phyloP scores from a whole-genome alignment of 2,888 invertebrate species.

The Latrodectus hesperus region DNA sequence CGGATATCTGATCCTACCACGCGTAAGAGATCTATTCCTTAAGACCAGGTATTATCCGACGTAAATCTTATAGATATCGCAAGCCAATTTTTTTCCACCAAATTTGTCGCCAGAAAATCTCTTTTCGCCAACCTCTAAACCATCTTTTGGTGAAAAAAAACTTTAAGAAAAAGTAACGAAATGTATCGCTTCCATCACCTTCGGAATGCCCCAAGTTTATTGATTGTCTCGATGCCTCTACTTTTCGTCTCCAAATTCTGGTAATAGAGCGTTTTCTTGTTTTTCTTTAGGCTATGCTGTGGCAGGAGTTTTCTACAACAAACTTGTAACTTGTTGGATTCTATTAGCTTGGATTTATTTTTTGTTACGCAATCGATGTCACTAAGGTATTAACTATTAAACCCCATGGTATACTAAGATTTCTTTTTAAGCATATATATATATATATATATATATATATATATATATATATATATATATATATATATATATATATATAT shows the following conservation, averaged over 20 bases:
- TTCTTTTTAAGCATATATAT: too few species aligned
- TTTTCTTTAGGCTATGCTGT: neutral
- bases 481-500: too few species aligned
- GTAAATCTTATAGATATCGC: conserved; percentile 44
- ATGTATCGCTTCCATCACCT: conserved; percentile 15
- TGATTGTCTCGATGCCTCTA: conserved; percentile 40
- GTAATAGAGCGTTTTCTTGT: conserved; percentile 9
- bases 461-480: too few species aligned
- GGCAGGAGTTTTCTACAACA: neutral
- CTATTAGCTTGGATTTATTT: neutral
- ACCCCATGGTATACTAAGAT: too few species aligned
- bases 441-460: too few species aligned
- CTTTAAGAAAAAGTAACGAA: conserved; percentile 27
- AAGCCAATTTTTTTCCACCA: conserved; percentile 38
- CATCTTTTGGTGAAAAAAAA: neutral
- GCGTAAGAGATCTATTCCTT: conserved; percentile 39
- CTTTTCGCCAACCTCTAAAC: conserved; percentile 22
- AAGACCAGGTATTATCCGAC: conserved; percentile 33
- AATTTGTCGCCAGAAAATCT: conserved; percentile 32
- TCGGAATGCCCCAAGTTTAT: conserved; percentile 29
- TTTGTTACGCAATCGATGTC: too few species aligned
- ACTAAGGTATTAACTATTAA: too few species aligned
- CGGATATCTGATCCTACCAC: conserved; percentile 1
- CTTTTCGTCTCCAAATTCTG: conserved; percentile 29
- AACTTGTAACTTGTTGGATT: conserved; percentile 29